Evolutionary conservation across 1,140 invertebrate species (phyloP).

Genomic region (Yoshiicerus persimilis): DNA sequence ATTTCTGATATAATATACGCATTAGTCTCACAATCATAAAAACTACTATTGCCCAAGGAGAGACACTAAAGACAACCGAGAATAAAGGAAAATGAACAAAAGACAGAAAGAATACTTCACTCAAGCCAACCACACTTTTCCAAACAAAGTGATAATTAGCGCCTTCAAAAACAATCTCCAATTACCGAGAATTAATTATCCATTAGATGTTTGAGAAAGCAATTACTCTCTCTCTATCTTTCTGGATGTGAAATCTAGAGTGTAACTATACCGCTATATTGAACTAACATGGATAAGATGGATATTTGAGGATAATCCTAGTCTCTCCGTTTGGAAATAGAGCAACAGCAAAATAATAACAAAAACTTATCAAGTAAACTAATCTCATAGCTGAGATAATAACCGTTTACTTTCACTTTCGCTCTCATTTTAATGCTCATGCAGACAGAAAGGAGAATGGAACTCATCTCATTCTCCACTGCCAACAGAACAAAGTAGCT

Average conservation of each 20-base stretch:
- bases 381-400: conserved; percentile 3
- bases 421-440: not conserved
- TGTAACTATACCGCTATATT: not conserved
- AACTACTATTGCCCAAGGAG: not conserved
- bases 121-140: not conserved
- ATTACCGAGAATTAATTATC: conserved; percentile 14
- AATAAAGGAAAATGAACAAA: not conserved
- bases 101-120: not conserved
- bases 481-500: not conserved
- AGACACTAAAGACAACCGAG: not conserved
- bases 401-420: not conserved
- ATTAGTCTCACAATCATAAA: not conserved
- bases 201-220: not conserved
- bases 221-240: not conserved
- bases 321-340: not conserved
- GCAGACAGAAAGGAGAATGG: not conserved
- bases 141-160: not conserved
- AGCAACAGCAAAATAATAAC: conserved; percentile 13
- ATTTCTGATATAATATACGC: not conserved
- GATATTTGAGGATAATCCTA: not conserved
- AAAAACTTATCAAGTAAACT: conserved; percentile 16
- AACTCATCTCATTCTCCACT: not conserved
- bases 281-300: not conserved
- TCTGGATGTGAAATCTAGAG: not conserved
- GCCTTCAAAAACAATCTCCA: conserved; percentile 9